Percentiles rank a stretch among this genome's conserved stretches.
Evolutionary conservation across 2,797 vertebrate species (phyloP).

Genomic region (Sciurus carolinensis): DNA sequence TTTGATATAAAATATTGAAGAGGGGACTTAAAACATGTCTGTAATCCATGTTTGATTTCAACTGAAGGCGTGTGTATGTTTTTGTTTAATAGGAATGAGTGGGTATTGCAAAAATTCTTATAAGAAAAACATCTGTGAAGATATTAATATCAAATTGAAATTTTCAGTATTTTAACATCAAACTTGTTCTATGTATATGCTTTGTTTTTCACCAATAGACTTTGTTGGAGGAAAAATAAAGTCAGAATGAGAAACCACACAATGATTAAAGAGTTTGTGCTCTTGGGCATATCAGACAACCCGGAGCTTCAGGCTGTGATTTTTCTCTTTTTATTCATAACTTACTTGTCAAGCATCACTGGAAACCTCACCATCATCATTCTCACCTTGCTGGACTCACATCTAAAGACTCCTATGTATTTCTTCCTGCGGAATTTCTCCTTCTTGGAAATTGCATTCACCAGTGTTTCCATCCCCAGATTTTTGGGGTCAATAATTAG

Average conservation of each 20-base stretch:
- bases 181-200: not conserved
- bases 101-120: not conserved
- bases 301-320: slow-evolving; percentile 61
- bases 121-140: not conserved
- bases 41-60: not conserved
- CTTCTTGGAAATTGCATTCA: slow-evolving; percentile 82
- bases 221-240: not conserved
- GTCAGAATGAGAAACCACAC: slow-evolving; percentile 50
- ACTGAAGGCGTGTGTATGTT: not conserved
- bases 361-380: slow-evolving; percentile 79
- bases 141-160: not conserved
- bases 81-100: not conserved
- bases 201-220: slow-evolving; percentile 52
- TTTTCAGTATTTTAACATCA: not conserved
- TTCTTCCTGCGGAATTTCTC: slow-evolving; percentile 83
- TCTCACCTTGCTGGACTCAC: slow-evolving; percentile 62
- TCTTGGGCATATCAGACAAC: slow-evolving; percentile 73
- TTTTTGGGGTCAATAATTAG: slow-evolving; percentile 66
- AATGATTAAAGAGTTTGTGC: slow-evolving; percentile 61
- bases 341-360: slow-evolving; percentile 78
- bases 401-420: slow-evolving; percentile 81
- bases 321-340: slow-evolving; percentile 79
- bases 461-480: slow-evolving; percentile 80
- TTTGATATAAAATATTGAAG: not conserved
- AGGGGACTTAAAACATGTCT: not conserved